Evolutionary conservation across 1,140 invertebrate species (phyloP), one percentile per base, ranked within the genome.

Genomic region (Armadillidium nasatum): DNA sequence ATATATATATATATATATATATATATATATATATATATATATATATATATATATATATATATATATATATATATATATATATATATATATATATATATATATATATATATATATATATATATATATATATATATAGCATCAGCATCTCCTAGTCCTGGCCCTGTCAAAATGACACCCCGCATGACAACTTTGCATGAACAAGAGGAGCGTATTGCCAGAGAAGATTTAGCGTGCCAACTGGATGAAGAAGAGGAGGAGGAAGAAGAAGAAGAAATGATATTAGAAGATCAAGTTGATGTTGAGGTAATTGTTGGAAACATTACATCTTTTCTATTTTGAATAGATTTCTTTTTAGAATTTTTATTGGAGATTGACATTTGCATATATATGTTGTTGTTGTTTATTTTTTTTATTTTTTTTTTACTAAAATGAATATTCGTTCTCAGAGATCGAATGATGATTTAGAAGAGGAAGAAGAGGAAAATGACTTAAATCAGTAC

Each of bases 131-230:
- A 33, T 33, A 33, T 33, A 33, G 50, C 19, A n/a, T 19, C 93
- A n/a, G 92, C 92, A 78, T 93, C 93, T 44, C 93, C 93, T 68
- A 90, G 88, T 82, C 88, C 90, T 7, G 91, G 92, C 33, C 89
- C 91, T 79, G 88, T 88, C 76, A 95, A 95, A 86, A 83, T 94
- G 80, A 89, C 92, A 46, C 88, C 94, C 83, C 89, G 94, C 60
- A 94, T 97, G 94, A 94, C 92, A 43, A 96, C 94, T 4, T 85
- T 97, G 54, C 91, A 95, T 82, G 94, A 96, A 21, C 80, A 83
- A 54, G 80, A 81, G 11, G 89, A 90, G 0, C 85, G 84, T 76
- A 81, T 88, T 78, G 80, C 73, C 15, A 76, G 76, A 33, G 75
- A 76, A n/a, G 60, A 78, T 10, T 68, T 80, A 44, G 50, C 19